Base-by-base conservation (phyloP, 2,113 vertebrate species). In the Sterrhoptilus dennistouni region DNA sequence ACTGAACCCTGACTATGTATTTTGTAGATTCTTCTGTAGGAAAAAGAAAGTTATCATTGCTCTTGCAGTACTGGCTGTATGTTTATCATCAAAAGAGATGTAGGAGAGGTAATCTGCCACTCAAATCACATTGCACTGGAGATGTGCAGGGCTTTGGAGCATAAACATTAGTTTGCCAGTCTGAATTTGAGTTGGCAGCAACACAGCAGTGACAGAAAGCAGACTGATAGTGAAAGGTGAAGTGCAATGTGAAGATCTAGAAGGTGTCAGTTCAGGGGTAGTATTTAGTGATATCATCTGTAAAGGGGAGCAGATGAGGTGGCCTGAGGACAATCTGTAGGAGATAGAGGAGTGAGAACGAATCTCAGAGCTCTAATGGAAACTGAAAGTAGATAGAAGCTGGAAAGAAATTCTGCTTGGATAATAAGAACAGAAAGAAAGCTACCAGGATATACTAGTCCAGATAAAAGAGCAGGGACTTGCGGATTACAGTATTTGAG, bases 261-360 rank as follows among this genome's bases (percentile, higher is more conserved):
- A 77, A 91, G 50, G 83, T 89, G 87, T 78, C 50, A 17, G 83
- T 70, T 87, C 84, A 87, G 42, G 15, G 38, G 56, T 65, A 47
- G 54, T 84, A 76, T 66, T 89, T 89, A 91, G 80, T 1, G 18
- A 81, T 49, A 65, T 15, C 25, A n/a, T 74, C 87, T 49, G 22
- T 69, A 89, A 95, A 89, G 21, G 38, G 81, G 74, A 89, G 15
- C 33, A 60, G 74, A 56, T 38, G 61, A 94, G 65, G 77, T 75
- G 78, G 29, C 56, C 69, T 75, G 57, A 82, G 78, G 77, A 96
- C 84, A 87, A 36, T 50, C 38, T 86, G 60, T 17, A 76, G 54
- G 68, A 89, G 28, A 45, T 0, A 57, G 27, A 66, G 28, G 61
- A 78, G 72, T 1, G 1, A 90, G 69, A 66, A 75, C 14, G 27